phyloP scores from a whole-genome alignment of 1,140 invertebrate genomes.

The Hyles vespertilio region DNA sequence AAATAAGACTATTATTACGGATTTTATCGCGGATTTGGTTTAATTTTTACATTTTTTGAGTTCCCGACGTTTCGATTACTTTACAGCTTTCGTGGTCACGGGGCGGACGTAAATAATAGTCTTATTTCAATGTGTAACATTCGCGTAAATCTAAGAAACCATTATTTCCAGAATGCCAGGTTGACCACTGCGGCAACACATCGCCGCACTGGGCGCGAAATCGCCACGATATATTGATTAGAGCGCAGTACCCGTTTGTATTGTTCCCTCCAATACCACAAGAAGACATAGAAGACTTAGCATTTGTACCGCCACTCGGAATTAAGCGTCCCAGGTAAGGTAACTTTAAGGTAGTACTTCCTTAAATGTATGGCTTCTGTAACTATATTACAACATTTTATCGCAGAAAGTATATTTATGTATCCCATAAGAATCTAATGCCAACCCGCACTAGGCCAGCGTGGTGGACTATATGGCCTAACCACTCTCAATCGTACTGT shows the following conservation, averaged over 20 bases:
- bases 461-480: no score
- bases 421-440: no score
- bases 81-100: no score
- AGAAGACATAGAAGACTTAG: constrained; percentile 38
- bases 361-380: background rate
- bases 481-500: no score
- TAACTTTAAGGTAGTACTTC: background rate
- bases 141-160: no score
- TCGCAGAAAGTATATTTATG: background rate
- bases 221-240: constrained; percentile 24
- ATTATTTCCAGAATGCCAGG: constrained; percentile 28
- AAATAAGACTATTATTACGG: no score
- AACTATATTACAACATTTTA: background rate
- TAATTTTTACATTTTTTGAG: no score
- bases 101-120: no score
- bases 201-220: constrained; percentile 36
- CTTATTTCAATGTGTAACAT: no score
- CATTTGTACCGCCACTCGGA: constrained; percentile 30
- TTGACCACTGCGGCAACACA: constrained; percentile 28
- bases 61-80: no score
- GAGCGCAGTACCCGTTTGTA: constrained; percentile 32
- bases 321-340: constrained; percentile 38
- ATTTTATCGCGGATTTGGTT: no score
- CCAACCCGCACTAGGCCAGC: no score
- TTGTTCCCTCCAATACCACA: constrained; percentile 34